Base-by-base conservation (phyloP, 2,888 invertebrate genomes). In the Choristoneura rosaceana region DNA sequence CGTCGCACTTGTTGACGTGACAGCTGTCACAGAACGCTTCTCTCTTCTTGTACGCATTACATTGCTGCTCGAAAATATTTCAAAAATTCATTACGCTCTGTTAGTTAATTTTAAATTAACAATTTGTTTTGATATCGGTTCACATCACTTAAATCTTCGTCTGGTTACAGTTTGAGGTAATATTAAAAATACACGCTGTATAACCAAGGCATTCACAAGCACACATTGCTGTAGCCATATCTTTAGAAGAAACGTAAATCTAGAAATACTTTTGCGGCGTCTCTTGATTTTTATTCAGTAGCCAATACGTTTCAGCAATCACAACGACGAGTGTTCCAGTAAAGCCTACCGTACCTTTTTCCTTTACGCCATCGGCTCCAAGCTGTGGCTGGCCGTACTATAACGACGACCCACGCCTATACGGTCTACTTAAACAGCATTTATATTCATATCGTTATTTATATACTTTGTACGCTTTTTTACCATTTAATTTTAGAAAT, bases 381-480 rank as follows among this genome's bases (percentile, higher is more conserved):
- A 69, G 74, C 75, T 71, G 76, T 73, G 76, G 75, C 74, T 76
- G 74, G 74, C 68, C 70, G 52, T 74, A 65, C 68, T 69, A 67
- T 74, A 76, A 70, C 76, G 75, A 76, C 77, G 78, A 58, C 81
- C 79, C 82, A 82, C 84, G 84, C 87, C 74, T 66, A 64, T 55
- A 80, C 81, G 81, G 83, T 85, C 91, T 90, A 88, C 91, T 93
- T 93, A 90, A 86, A 88, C 81, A 81, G 82, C 91, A 92, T 93
- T 93, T 93, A 91, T 92, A 93, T 93, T 93, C 93, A 93, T 93
- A 93, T 91, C 90, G n/a, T 25, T 25, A 25, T 25, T 25, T 25
- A 1, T 25, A 25, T 25, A 25, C 25, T 25, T 25, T 25, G 25
- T 25, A 25, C 25, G 25, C 25, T 25, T 25, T 25, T 25, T 25